Evolutionary conservation across 2,888 invertebrate species (phyloP).

Genomic region (Subacronicta megacephala): DNA sequence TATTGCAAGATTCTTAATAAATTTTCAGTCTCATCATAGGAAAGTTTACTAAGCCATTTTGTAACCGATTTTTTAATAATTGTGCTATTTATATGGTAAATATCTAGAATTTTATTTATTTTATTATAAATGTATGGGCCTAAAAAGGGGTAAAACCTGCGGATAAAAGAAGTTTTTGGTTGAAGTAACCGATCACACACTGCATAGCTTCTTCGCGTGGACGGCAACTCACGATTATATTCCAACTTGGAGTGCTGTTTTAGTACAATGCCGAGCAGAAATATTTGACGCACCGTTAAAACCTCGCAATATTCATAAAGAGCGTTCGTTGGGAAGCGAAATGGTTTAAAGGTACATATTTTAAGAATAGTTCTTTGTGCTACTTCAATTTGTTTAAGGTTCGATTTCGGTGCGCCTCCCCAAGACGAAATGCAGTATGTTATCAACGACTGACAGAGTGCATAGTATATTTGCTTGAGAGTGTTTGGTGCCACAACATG

Average conservation of each 20-base stretch:
- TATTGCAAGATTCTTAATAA: no score
- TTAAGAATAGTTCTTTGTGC: conserved; percentile 3
- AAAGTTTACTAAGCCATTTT: neutral
- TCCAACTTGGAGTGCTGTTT: neutral
- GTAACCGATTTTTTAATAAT: neutral
- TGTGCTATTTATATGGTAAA: neutral
- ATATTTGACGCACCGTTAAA: neutral
- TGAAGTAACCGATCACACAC: neutral
- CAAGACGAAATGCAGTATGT: neutral
- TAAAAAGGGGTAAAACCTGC: neutral
- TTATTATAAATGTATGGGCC: neutral
- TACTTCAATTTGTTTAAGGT: neutral
- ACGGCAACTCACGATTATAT: no score
- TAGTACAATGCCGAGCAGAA: neutral
- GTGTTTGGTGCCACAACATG: neutral
- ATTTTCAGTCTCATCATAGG: no score
- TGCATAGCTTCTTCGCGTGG: neutral
- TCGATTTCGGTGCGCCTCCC: conserved; percentile 7
- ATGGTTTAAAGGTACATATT: conserved; percentile 5
- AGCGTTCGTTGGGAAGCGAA: neutral
- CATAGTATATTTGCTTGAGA: conserved; percentile 1
- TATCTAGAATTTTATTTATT: neutral
- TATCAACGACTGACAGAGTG: no score
- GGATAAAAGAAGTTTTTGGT: neutral
- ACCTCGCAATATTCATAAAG: conserved; percentile 1